Evolutionary conservation across 2,113 vertebrate genomes (phyloP), one percentile per base, ranked within the genome.

Genomic region (Saiga tatarica): DNA sequence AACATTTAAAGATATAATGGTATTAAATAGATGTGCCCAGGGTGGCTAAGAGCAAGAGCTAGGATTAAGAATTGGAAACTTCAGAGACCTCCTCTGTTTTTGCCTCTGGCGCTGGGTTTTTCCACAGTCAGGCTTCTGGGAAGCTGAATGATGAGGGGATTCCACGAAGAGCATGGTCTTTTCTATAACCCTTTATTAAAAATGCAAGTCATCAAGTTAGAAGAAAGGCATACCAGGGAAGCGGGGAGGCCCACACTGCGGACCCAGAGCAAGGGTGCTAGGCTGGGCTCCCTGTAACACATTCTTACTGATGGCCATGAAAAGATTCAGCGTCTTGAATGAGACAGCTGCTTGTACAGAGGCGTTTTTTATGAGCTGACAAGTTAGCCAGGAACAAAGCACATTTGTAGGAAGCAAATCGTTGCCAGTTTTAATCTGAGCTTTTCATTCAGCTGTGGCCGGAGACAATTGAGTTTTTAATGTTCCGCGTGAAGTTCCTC

Each of bases 291-390:
- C 93, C 79, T 55, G 39, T 15, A 79, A 67, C 96, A 89, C 94
- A 57, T 87, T 97, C 95, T 76, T 78, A 94, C 21, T 95, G 96
- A 89, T 0, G 21, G 28, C 81, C 47, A 30, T 36, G 42, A 91
- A 97, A 97, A 96, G 64, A n/a, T 94, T 28, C 36, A 91, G 64
- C n/a, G 23, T 98, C 89, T 96, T 97, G 89, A 98, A 98, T 96
- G 96, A 97, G 95, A 97, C 97, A 98, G 98, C 94, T 98, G 96
- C 85, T 97, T 97, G 57, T 94, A 95, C 23, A 88, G 50, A 88
- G 62, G 26, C 50, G 1, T 8, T 36, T 74, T 97, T 97, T 97
- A 92, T 97, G 88, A 97, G 83, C 92, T 97, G 97, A 90, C 84
- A 97, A 98, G 95, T 91, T 95, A 96, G 93, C 88, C 89, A 57